A percentile compares a stretch with the other conserved stretches of the same genome.
phyloP scores from a whole-genome alignment of 1,140 invertebrate genomes.

The Apocrypta bakeri region DNA sequence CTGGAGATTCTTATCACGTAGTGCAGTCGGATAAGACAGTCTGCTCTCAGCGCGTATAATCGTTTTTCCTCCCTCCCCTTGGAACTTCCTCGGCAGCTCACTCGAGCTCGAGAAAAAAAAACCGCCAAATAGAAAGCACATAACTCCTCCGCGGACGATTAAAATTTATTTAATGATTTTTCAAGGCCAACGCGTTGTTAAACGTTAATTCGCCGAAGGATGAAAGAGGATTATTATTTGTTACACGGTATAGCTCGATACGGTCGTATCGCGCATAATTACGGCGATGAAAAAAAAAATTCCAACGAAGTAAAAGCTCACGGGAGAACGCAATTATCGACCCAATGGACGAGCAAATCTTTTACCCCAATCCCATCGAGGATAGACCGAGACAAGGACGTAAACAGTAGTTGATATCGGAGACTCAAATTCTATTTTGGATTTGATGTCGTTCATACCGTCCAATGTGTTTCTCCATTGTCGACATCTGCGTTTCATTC shows the following conservation, averaged over 20 bases:
- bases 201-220: not conserved
- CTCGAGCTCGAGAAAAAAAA: not conserved
- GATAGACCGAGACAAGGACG: not conserved
- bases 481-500: not conserved
- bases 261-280: not conserved
- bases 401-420: not conserved
- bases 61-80: not conserved
- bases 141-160: not conserved
- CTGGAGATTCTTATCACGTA: conserved; percentile 31
- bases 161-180: conserved; percentile 1
- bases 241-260: not conserved
- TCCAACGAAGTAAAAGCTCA: not conserved
- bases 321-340: not conserved
- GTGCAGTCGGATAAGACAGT: conserved; percentile 8
- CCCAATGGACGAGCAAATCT: too few species aligned
- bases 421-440: not conserved
- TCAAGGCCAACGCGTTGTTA: not conserved
- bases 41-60: conserved; percentile 4
- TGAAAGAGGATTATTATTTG: too few species aligned
- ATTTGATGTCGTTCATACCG: not conserved
- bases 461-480: not conserved
- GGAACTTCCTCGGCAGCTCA: not conserved
- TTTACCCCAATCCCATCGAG: not conserved
- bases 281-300: not conserved
- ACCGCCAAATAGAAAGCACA: not conserved